Evolutionary conservation across 2,113 vertebrate species (phyloP).

Genomic region (Carassius carassius): DNA sequence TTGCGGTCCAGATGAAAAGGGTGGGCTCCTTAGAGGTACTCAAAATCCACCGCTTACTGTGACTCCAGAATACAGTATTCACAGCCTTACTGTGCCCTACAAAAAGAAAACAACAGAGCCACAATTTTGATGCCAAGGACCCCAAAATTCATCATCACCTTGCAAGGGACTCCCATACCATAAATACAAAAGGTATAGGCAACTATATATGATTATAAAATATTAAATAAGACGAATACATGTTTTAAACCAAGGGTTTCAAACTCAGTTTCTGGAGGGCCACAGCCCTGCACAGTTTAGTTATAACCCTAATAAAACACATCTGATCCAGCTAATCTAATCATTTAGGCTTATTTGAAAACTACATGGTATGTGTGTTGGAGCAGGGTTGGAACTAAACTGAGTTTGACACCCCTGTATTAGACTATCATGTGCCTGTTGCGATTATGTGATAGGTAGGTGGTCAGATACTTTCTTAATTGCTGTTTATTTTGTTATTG

Average conservation of each 20-base stretch:
- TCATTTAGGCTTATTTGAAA: no score
- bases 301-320: no score
- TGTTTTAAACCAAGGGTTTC: no score
- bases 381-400: no score
- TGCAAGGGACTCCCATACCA: background rate
- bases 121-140: background rate
- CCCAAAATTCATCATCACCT: background rate
- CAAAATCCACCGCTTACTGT: constrained; percentile 78
- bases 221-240: background rate
- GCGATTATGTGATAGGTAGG: background rate
- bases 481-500: background rate
- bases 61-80: constrained; percentile 83
- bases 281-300: no score
- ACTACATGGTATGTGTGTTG: no score
- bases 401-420: background rate
- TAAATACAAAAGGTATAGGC: background rate
- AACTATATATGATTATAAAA: background rate
- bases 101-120: constrained; percentile 40
- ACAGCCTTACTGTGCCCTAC: constrained; percentile 84
- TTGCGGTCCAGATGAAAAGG: constrained; percentile 79
- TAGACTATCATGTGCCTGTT: background rate
- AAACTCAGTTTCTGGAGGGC: no score
- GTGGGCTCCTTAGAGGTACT: constrained; percentile 82
- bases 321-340: no score
- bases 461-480: background rate